Percentiles rank a stretch among this genome's conserved stretches.
These are phyloP conservation scores for Gastrophysa polygoni DNA, from an alignment of 2,888 invertebrate species.

Conservation along the genomic window DNA sequence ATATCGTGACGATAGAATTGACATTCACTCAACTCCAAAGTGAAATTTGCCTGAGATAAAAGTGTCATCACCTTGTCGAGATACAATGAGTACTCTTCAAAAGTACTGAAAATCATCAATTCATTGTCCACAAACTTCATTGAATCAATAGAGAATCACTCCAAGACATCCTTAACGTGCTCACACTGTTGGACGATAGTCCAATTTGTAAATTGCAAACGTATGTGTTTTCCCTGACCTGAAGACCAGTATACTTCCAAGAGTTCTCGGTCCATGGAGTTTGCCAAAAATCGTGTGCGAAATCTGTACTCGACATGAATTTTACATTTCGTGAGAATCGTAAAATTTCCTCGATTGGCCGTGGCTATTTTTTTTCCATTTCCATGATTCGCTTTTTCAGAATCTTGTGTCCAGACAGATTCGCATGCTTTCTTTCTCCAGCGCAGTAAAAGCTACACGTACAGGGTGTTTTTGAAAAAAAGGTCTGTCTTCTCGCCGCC, in stretches of 20 bases:
- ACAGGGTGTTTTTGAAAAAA: slow-evolving; percentile 15
- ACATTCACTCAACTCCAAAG: slow-evolving; percentile 21
- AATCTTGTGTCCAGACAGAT: slow-evolving; percentile 32
- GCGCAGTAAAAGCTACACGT: slow-evolving; percentile 24
- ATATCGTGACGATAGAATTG: slow-evolving; percentile 20
- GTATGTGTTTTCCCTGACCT: slow-evolving; percentile 19
- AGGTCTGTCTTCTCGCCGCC: not conserved
- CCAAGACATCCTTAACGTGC: slow-evolving; percentile 12
- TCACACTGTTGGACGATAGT: slow-evolving; percentile 12
- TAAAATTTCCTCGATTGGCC: slow-evolving; percentile 26
- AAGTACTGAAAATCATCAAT: slow-evolving; percentile 15
- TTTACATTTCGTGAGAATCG: not conserved
- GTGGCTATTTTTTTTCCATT: slow-evolving; percentile 25
- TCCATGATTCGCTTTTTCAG: slow-evolving; percentile 28
- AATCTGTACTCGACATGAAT: slow-evolving; percentile 25
- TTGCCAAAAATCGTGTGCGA: slow-evolving; percentile 30
- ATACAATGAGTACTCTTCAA: slow-evolving; percentile 24
- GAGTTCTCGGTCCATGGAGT: slow-evolving; percentile 21
- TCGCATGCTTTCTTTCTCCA: slow-evolving; percentile 28
- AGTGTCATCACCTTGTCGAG: slow-evolving; percentile 17
- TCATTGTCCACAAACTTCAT: slow-evolving; percentile 23
- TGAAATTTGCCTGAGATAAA: slow-evolving; percentile 19
- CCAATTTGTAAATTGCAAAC: slow-evolving; percentile 26
- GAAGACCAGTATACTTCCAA: slow-evolving; percentile 32
- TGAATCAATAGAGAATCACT: slow-evolving; percentile 17